A percentile compares a stretch with the other conserved stretches of the same genome.
Evolutionary conservation across 2,113 vertebrate genomes (phyloP).

Genomic region (Pleuronectes platessa): DNA sequence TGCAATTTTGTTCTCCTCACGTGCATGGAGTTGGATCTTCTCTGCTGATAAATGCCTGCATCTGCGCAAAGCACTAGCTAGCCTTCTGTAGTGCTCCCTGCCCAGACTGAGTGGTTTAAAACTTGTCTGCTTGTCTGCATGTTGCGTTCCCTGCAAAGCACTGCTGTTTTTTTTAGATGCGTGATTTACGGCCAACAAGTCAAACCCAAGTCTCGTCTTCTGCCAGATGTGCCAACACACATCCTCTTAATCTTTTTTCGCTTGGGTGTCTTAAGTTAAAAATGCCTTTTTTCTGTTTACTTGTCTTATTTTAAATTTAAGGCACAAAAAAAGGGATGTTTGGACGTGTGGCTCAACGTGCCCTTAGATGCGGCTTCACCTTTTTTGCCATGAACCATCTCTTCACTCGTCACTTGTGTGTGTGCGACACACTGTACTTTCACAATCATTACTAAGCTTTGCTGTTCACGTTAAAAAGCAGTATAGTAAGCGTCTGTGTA

Average conservation of each 20-base stretch:
- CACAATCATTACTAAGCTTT: constrained; percentile 32
- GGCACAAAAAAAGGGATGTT: constrained; percentile 34
- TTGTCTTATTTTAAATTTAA: constrained; percentile 48
- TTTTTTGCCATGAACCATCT: constrained; percentile 26
- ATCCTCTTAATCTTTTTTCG: constrained; percentile 45
- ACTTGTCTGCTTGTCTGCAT: constrained; percentile 61
- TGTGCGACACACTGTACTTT: neutral
- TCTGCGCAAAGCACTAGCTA: constrained; percentile 46
- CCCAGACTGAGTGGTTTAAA: constrained; percentile 35
- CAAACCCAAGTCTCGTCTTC: constrained; percentile 54
- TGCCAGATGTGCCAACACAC: constrained; percentile 76
- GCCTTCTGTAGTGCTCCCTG: constrained; percentile 44
- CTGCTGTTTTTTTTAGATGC: constrained; percentile 54
- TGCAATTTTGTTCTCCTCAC: constrained; percentile 66
- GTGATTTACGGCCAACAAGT: constrained; percentile 49
- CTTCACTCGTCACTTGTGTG: neutral
- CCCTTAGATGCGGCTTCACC: constrained; percentile 59
- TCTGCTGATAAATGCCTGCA: constrained; percentile 68
- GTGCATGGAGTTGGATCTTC: constrained; percentile 59
- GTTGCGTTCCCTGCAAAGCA: constrained; percentile 56
- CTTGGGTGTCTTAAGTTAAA: constrained; percentile 69
- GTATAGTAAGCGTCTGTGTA: constrained; percentile 52
- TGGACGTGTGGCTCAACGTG: constrained; percentile 37
- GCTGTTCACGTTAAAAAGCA: constrained; percentile 47
- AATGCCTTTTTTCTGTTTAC: constrained; percentile 57